Evolutionary conservation across 1,140 invertebrate species (phyloP).

Genomic region (Drosophila oshimai): DNA sequence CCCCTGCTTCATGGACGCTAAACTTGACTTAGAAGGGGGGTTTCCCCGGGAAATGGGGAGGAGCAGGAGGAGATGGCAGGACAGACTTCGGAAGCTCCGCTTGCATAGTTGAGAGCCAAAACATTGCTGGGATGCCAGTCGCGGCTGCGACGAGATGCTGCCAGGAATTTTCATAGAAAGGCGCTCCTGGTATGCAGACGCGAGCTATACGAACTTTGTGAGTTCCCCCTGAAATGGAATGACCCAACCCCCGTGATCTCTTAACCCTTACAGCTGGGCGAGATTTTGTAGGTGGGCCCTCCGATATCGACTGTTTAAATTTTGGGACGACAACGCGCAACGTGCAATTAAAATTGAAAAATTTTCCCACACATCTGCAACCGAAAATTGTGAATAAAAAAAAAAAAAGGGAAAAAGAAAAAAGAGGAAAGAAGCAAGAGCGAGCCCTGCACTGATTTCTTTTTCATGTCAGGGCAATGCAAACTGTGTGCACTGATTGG

Average conservation of each 20-base stretch:
- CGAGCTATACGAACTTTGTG: slow-evolving; percentile 60
- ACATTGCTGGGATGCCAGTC: slow-evolving; percentile 70
- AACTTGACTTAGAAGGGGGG: slow-evolving; percentile 33
- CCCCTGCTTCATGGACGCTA: slow-evolving; percentile 5
- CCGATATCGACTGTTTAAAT: slow-evolving; percentile 49
- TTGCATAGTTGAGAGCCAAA: slow-evolving; percentile 71
- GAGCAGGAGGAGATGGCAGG: slow-evolving; percentile 1
- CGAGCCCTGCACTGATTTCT: slow-evolving; percentile 69
- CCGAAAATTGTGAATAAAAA: slow-evolving; percentile 47
- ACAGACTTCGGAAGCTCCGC: slow-evolving; percentile 40
- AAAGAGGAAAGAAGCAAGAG: not conserved
- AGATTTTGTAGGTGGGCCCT: slow-evolving; percentile 45
- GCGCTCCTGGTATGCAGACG: slow-evolving; percentile 74
- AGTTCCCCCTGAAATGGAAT: slow-evolving; percentile 4
- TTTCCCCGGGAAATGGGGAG: not conserved
- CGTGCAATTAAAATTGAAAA: slow-evolving; percentile 81
- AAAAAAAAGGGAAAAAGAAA: not conserved
- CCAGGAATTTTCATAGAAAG: slow-evolving; percentile 76
- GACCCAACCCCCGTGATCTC: not conserved
- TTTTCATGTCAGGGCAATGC: slow-evolving; percentile 77
- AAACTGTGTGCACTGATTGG: slow-evolving; percentile 75
- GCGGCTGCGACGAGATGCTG: slow-evolving; percentile 67
- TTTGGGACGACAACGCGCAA: slow-evolving; percentile 48
- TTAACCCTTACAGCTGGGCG: not conserved
- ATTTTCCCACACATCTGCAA: slow-evolving; percentile 79